A percentile compares a stretch with the other conserved stretches of the same genome.
These are phyloP conservation scores for Malaclemys terrapin DNA, from an alignment of 2,113 vertebrate species.

Conservation along the genomic window DNA sequence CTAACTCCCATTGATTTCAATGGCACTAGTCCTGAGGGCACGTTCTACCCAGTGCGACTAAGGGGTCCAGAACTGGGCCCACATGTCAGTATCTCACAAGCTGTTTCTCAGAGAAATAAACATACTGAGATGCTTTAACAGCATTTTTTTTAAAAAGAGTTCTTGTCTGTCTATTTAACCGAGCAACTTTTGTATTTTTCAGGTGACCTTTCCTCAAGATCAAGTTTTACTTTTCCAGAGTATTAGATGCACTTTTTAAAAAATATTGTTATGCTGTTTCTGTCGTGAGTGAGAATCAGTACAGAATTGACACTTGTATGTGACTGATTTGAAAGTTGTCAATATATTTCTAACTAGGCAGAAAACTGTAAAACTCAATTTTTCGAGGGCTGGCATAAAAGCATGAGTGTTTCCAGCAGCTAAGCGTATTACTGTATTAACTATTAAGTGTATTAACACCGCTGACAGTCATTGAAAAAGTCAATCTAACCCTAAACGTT, in stretches of 20 bases:
- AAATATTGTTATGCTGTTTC: not conserved
- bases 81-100: not conserved
- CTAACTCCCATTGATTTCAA: not conserved
- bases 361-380: not conserved
- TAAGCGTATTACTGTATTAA: not conserved
- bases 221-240: not conserved
- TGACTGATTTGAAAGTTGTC: not conserved
- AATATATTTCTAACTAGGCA: not conserved
- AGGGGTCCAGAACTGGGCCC: not conserved
- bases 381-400: not conserved
- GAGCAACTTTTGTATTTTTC: not conserved
- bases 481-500: not conserved
- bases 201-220: not conserved
- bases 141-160: not conserved
- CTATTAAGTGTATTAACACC: not conserved
- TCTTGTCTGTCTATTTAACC: not conserved
- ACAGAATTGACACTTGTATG: too few species aligned
- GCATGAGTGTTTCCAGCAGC: not conserved
- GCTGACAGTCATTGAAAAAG: not conserved
- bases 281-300: not conserved
- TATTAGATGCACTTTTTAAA: not conserved
- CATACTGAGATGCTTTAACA: not conserved
- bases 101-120: not conserved
- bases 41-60: not conserved
- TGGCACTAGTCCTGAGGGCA: not conserved